These are phyloP conservation scores for Chloroclysta siterata DNA, from an alignment of 2,888 invertebrate genomes.

Conservation along the genomic window DNA sequence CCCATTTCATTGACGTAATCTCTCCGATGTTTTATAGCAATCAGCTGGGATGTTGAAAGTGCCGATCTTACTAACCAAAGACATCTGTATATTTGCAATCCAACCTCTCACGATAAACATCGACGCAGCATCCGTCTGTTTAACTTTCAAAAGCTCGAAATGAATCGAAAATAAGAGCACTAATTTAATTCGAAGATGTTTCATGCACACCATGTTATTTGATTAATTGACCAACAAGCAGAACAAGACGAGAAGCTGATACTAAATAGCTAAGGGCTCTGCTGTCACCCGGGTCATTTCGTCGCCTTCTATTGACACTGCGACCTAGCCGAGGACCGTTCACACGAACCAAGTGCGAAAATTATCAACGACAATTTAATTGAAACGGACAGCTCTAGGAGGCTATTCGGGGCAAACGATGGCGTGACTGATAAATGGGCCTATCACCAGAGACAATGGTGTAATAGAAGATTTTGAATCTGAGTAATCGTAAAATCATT, in stretches of 20 bases:
- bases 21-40: constrained; percentile 56
- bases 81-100: constrained; percentile 1
- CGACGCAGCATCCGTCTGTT: neutral
- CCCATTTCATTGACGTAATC: constrained; percentile 77
- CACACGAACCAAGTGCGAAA: constrained; percentile 70
- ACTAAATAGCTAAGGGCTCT: constrained; percentile 13
- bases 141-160: neutral
- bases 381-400: constrained; percentile 66
- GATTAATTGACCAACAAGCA: too few species aligned
- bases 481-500: constrained; percentile 35
- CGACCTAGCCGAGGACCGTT: constrained; percentile 54
- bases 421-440: constrained; percentile 38
- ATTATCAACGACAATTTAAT: constrained; percentile 77
- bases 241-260: too few species aligned
- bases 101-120: constrained; percentile 1
- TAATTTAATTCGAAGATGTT: too few species aligned
- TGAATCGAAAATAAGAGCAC: neutral
- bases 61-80: constrained; percentile 2
- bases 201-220: too few species aligned
- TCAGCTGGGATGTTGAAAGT: constrained; percentile 19
- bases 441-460: constrained; percentile 37
- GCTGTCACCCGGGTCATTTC: constrained; percentile 11
- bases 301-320: constrained; percentile 48
- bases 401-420: constrained; percentile 38
- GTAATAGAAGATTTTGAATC: constrained; percentile 36